A percentile compares a stretch with the other conserved stretches of the same genome.
Conservation (phyloP, 2,113 vertebrate genomes). For the Sorex fumeus region DNA sequence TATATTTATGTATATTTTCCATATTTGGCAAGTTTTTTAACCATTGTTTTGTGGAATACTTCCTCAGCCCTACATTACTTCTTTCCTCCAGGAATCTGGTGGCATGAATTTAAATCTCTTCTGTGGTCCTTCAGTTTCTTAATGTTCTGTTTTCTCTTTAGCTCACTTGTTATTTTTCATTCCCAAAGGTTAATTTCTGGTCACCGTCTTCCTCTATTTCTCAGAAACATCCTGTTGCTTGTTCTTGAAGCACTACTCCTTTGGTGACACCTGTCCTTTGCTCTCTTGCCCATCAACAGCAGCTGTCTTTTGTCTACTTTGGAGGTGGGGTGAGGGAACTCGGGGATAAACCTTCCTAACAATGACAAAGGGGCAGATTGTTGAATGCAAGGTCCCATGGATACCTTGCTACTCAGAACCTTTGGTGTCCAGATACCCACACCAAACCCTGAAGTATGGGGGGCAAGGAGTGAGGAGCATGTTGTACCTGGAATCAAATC, state of each 20-base stretch:
- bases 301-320: too few relatives aligned
- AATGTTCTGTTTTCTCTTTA: neutral
- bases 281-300: neutral
- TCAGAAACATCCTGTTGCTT: neutral
- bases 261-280: neutral
- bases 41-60: neutral
- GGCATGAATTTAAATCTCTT: neutral
- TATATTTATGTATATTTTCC: neutral
- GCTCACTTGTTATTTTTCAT: neutral
- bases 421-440: too few relatives aligned
- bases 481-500: too few relatives aligned
- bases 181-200: neutral
- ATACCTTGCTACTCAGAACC: too few relatives aligned
- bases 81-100: neutral
- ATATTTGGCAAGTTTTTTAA: slow-evolving; percentile 3
- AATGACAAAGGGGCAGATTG: too few relatives aligned
- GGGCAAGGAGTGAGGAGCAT: too few relatives aligned
- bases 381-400: too few relatives aligned
- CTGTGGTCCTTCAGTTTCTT: neutral
- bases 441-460: too few relatives aligned
- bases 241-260: neutral
- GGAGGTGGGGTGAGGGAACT: too few relatives aligned
- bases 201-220: neutral
- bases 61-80: neutral
- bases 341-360: too few relatives aligned